Evolutionary conservation across 1,140 invertebrate species (phyloP).

Genomic region (Leptinotarsa texana): DNA sequence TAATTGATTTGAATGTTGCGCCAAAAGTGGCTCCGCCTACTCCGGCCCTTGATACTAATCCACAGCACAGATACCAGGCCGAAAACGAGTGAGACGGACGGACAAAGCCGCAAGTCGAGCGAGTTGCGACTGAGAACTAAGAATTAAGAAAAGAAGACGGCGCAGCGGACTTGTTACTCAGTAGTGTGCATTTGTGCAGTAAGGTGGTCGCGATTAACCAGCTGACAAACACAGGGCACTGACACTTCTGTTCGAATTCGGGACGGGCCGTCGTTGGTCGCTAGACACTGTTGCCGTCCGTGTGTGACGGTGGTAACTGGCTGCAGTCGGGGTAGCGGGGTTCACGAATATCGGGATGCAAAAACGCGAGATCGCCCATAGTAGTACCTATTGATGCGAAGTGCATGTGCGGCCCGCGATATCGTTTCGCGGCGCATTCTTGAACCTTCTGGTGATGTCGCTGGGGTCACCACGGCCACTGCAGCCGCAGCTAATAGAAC

Average conservation of each 20-base stretch:
- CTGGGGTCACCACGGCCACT: slow-evolving; percentile 34
- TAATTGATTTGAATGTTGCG: not conserved
- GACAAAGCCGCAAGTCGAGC: not conserved
- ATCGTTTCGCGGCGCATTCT: slow-evolving; percentile 49
- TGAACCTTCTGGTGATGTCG: slow-evolving; percentile 40
- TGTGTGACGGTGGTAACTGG: not conserved
- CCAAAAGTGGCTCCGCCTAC: slow-evolving; percentile 6
- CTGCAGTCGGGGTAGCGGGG: slow-evolving; percentile 1
- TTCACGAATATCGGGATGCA: slow-evolving; percentile 18
- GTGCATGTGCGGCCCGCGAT: slow-evolving; percentile 49
- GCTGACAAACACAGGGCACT: slow-evolving; percentile 25
- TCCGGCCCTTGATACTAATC: not conserved
- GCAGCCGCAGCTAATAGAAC: slow-evolving; percentile 33
- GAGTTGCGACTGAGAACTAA: not conserved
- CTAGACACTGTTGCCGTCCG: slow-evolving; percentile 2
- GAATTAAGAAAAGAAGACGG: slow-evolving; percentile 24
- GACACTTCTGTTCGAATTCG: slow-evolving; percentile 20
- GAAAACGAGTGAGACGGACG: not conserved
- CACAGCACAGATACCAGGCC: too few relatives aligned
- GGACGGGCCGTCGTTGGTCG: not conserved
- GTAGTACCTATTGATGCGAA: slow-evolving; percentile 43
- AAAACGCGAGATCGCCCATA: slow-evolving; percentile 14
- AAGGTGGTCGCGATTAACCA: slow-evolving; percentile 28
- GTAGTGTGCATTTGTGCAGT: slow-evolving; percentile 32
- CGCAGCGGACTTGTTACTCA: slow-evolving; percentile 28